Evolutionary conservation across 2,797 vertebrate species (phyloP), one percentile per base, ranked within the genome.

Genomic region (Trichosurus vulpecula): DNA sequence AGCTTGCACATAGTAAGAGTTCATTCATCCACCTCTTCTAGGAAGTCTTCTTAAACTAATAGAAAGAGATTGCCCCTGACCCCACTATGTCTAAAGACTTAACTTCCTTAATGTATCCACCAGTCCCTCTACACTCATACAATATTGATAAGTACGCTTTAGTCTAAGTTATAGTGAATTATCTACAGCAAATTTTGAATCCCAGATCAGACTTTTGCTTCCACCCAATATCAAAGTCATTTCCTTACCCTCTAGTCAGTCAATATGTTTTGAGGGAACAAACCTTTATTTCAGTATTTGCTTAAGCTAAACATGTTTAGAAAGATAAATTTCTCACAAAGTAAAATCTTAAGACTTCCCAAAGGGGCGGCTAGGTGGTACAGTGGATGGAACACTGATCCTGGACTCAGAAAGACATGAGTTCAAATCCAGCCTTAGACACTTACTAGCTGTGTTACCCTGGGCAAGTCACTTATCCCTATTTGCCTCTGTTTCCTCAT

Each of bases 281-380:
- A 13, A 6, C 0, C 0, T 47, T 95, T 51, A 87, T 51, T 87
- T 87, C 41, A 51, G 74, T 11, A 51, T 87, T 87, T 92, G 30
- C 47, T 31, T 51, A 89, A 92, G 92, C 35, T 41, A 14, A 52
- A 56, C 0, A 1, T 89, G n/a, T 61, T 93, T 91, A 61, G 91
- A 93, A 93, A 96, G 93, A 41, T 89, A 97, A 95, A 91, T 96
- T 10, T 25, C 81, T 66, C 91, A 95, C 30, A 91, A 96, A 96
- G 31, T 89, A 90, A 61, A 93, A 96, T 66, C 91, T 53, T 54
- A 61, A 89, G 47, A 52, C 19, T 16, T 92, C 91, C 54, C 92
- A 87, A 94, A 94, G 6, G n/a, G 16, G n/a, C 61, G 41, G 16
- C 16, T 74, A 41, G 19, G 19, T 74, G n/a, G 16, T 12, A 12